These are phyloP conservation scores for Aspidiotus destructor DNA, from an alignment of 2,888 invertebrate genomes.

Conservation along the genomic window DNA sequence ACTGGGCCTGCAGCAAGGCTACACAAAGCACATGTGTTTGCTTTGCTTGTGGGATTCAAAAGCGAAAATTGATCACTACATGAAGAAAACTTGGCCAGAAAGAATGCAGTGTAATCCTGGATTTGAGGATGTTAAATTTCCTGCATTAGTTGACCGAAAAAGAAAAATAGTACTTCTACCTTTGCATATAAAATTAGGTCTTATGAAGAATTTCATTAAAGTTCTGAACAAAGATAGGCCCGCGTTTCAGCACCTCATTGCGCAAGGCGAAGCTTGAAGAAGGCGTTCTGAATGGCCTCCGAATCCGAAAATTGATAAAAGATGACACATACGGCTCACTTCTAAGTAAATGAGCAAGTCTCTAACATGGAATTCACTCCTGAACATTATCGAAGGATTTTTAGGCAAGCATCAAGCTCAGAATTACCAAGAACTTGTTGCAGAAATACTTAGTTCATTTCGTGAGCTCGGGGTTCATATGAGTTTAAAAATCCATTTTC, in stretches of 20 bases:
- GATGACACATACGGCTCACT: conserved; percentile 35
- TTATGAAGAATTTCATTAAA: conserved; percentile 39
- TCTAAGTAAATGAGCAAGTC: conserved; percentile 35
- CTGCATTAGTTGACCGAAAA: conserved; percentile 31
- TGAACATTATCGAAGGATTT: conserved; percentile 30
- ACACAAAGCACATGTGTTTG: conserved; percentile 39
- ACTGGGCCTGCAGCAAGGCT: conserved; percentile 39
- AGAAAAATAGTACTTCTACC: conserved; percentile 36
- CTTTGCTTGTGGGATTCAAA: conserved; percentile 39
- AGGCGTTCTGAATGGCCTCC: conserved; percentile 37
- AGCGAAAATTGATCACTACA: conserved; percentile 37
- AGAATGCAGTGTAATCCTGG: conserved; percentile 32
- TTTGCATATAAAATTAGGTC: conserved; percentile 38
- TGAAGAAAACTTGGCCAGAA: conserved; percentile 36
- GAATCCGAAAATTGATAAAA: conserved; percentile 36
- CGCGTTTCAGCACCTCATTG: conserved; percentile 36
- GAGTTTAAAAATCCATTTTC: conserved; percentile 41
- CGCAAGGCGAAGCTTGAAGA: conserved; percentile 36
- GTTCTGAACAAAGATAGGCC: conserved; percentile 34
- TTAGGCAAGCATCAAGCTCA: conserved; percentile 33
- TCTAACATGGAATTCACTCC: conserved; percentile 35
- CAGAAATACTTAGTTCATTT: conserved; percentile 33
- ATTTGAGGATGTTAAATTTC: conserved; percentile 33
- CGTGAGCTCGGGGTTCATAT: conserved; percentile 39
- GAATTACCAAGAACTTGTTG: conserved; percentile 33